Evolutionary conservation across 2,797 vertebrate genomes (phyloP), one percentile per base, ranked within the genome.

Genomic region (Notolabrus celidotus): DNA sequence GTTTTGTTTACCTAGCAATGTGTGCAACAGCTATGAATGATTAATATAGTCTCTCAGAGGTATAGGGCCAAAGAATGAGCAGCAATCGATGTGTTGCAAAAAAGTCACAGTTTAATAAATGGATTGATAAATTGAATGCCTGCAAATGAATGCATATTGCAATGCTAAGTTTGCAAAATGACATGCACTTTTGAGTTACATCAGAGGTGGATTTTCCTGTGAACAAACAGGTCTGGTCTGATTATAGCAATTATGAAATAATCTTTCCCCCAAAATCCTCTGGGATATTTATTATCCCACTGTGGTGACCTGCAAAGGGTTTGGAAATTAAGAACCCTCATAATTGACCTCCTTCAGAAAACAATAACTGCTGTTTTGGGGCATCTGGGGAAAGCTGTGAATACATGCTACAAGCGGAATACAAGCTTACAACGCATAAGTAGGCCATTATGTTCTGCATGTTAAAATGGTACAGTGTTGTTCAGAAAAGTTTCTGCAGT

Each of bases 1-100:
- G 60, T 74, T 87, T 45, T 89, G 79, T 90, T 86, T 81, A 83
- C 68, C 75, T 57, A 60, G 74, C 77, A 78, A 73, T 73, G 71
- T 83, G 75, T 72, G 82, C 77, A 64, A 15, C 0, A 0, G 58
- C 76, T 76, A 79, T 86, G 47, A 86, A 84, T 84, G 80, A 90
- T 86, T 82, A 71, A 87, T 80, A 61, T 6, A 1, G 17, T 19
- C 38, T 68, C 29, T 47, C 22, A 1, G 39, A 41, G 57, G 65
- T 10, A 2, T 1, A 19, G 20, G 51, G 42, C 3, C n/a, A 1
- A 52, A 66, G 53, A 63, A 70, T 23, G 42, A 67, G 29, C 53
- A 11, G 45, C 53, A 29, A 31, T 53, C 17, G 0, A 45, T 54
- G 45, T 36, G 20, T 31, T 67, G 61, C 41, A 63, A 23, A 57